A percentile compares a stretch with the other conserved stretches of the same genome.
phyloP scores from a whole-genome alignment of 2,113 vertebrate species.

The Ellobius talpinus region DNA sequence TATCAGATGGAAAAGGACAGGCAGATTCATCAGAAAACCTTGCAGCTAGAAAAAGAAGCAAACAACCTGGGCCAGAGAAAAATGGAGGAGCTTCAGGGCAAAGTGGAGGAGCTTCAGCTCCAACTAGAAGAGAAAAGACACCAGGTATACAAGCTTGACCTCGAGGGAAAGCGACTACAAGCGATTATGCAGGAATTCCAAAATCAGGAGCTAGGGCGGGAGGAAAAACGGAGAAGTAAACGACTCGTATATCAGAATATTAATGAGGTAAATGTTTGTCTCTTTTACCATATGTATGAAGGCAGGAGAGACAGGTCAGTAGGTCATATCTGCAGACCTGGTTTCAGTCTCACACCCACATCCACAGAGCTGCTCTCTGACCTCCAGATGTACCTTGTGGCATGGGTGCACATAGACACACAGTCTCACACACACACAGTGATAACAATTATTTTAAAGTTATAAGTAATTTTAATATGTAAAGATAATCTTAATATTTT shows the following conservation, averaged over 20 bases:
- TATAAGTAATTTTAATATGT: background rate
- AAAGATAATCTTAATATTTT: background rate
- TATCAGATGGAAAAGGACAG: slow-evolving; percentile 92
- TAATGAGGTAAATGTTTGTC: slow-evolving; percentile 83
- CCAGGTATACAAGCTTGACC: slow-evolving; percentile 87
- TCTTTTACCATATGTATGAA: background rate
- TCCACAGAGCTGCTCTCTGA: background rate
- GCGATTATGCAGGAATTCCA: slow-evolving; percentile 88
- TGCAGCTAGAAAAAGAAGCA: slow-evolving; percentile 89
- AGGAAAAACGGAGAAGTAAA: slow-evolving; percentile 69
- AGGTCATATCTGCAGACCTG: background rate
- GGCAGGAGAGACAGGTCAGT: background rate
- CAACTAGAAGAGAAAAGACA: slow-evolving; percentile 90
- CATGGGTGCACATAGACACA: background rate
- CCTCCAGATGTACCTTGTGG: too few relatives aligned
- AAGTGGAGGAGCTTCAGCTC: slow-evolving; percentile 87
- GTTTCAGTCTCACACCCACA: too few relatives aligned
- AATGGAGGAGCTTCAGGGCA: slow-evolving; percentile 87
- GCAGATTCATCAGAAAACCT: slow-evolving; percentile 85
- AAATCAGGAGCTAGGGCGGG: slow-evolving; percentile 82
- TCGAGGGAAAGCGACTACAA: slow-evolving; percentile 90
- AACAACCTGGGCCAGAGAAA: slow-evolving; percentile 87
- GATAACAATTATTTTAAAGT: background rate
- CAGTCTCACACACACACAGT: background rate
- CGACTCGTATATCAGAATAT: slow-evolving; percentile 81